Percentiles rank a stretch among this genome's conserved stretches.
Evolutionary conservation across 1,140 invertebrate genomes (phyloP).

Genomic region (Brachionus plicatilis): DNA sequence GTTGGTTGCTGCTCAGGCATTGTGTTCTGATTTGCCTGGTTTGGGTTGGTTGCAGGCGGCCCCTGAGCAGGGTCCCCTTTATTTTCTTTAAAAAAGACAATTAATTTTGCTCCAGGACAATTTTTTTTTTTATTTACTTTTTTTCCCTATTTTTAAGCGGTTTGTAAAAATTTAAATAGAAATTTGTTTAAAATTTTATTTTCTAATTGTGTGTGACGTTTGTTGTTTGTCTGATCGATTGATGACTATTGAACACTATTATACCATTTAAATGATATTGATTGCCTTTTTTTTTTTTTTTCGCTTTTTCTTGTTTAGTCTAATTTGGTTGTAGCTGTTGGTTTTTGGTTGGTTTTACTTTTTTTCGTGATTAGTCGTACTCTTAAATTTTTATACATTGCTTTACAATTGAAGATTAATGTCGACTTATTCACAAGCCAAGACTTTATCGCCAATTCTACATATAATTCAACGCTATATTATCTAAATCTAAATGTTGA

Average conservation of each 20-base stretch:
- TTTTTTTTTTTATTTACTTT: not conserved
- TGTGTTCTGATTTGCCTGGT: not conserved
- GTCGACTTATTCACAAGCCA: not conserved
- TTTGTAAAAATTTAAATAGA: not conserved
- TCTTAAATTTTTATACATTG: not conserved
- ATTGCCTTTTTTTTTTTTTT: not conserved
- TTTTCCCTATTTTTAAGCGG: conserved; percentile 30
- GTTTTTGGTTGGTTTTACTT: not conserved
- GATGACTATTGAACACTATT: not conserved
- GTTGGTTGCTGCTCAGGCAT: not conserved
- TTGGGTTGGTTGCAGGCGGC: not conserved
- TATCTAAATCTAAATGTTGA: not conserved
- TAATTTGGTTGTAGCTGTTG: not conserved
- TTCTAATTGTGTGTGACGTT: not conserved
- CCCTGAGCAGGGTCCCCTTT: conserved; percentile 26
- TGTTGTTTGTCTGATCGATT: not conserved
- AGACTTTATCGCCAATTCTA: not conserved
- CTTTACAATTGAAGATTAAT: not conserved
- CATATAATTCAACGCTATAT: not conserved
- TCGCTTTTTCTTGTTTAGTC: not conserved
- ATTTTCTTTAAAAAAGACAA: not conserved
- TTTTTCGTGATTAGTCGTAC: not conserved
- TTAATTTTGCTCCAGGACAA: no score
- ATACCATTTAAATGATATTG: not conserved
- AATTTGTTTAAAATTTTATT: not conserved